phyloP scores from a whole-genome alignment of 35 echinoderm and acorn worm species.

The Heliocidaris tuberculata region DNA sequence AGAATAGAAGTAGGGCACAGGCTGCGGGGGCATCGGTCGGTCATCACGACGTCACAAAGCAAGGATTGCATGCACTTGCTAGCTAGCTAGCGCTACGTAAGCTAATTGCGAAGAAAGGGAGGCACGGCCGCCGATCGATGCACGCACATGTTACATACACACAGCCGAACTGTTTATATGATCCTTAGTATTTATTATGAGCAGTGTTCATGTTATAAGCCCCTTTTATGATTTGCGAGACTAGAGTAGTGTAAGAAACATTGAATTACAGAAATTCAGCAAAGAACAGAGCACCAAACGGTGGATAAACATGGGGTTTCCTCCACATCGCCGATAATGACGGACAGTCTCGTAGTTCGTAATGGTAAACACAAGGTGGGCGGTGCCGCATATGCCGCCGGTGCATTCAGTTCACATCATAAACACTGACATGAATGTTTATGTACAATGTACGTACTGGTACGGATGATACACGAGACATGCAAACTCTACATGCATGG shows the following conservation, averaged over 20 bases:
- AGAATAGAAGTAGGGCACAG: background rate
- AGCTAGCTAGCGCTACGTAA: too few relatives aligned
- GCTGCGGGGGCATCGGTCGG: background rate
- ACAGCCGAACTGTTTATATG: background rate
- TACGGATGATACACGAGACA: background rate
- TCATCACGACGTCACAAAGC: conserved; percentile 8
- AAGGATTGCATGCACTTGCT: background rate
- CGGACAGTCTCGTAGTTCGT: background rate
- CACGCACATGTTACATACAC: background rate
- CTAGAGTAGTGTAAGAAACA: background rate
- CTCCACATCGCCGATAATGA: background rate
- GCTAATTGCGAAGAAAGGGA: too few relatives aligned
- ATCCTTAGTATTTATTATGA: background rate
- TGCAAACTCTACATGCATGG: too few relatives aligned
- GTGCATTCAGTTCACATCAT: too few relatives aligned
- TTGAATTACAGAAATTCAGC: background rate
- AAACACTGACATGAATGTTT: too few relatives aligned
- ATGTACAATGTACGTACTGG: too few relatives aligned
- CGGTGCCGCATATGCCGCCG: background rate
- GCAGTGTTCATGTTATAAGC: background rate
- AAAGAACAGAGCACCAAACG: background rate
- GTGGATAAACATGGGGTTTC: background rate
- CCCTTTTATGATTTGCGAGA: background rate
- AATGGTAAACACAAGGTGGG: conserved; percentile 16
- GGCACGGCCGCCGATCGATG: background rate